Evolutionary conservation across 2,888 invertebrate species (phyloP), one percentile per base, ranked within the genome.

Genomic region (Miltochrista miniata): DNA sequence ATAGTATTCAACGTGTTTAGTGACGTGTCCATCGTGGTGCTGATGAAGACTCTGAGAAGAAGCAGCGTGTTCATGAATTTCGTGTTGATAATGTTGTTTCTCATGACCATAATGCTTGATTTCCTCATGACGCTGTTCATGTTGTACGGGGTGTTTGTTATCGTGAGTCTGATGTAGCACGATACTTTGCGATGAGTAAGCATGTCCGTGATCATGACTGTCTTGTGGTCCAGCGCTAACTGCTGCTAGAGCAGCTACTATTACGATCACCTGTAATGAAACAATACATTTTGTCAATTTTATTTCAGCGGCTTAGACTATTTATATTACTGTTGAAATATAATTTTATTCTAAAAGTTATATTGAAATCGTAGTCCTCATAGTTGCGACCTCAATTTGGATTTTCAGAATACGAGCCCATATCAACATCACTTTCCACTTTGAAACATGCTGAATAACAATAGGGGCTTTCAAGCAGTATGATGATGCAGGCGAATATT

Each of bases 111-210:
- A 45, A 7, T 49, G 43, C 13, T 35, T 9, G 10, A 15, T 9
- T 18, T 48, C 15, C 12, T 45, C 31, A 13, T 38, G 37, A 9
- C 12, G 14, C 12, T 35, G 34, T 35, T 35, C 34, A 12, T 35
- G 12, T 7, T 35, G 35, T 18, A 12, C 3, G 9, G 49, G 52
- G 18, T 24, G 49, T 15, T 64, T 45, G 0, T 37, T 39, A 4
- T 68, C 61, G 18, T 72, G 64, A 15, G 46, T 64, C 48, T 76
- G 72, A 46, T 81, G 74, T 48, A 75, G 64, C 12, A 67, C 65
- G 45, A 78, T 73, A 51, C 70, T 76, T 48, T 80, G 81, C 1
- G 78, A 77, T 5, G 78, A 79, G 59, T 42, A 72, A 64, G 12
- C 39, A 13, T 49, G 45, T 10, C 34, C 50, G 18, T 44, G 36